phyloP scores from a whole-genome alignment of 2,113 vertebrate genomes.

The Epinephelus lanceolatus region DNA sequence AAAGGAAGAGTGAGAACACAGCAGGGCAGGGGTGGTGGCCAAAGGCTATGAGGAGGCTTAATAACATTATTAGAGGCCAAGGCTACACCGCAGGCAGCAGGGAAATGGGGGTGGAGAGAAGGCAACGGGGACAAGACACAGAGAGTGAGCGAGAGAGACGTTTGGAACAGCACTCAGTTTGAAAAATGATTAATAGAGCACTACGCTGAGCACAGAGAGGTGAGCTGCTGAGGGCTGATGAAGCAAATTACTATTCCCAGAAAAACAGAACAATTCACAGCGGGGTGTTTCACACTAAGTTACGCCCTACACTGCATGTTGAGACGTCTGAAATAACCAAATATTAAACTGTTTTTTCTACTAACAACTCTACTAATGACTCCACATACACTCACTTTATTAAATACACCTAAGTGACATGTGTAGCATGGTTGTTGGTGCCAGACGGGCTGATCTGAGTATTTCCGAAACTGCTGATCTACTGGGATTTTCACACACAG shows the following conservation, averaged over 20 bases:
- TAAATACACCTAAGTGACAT: too few relatives aligned
- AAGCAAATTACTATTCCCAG: conserved; percentile 54
- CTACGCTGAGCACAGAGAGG: conserved; percentile 47
- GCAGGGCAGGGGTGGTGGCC: conserved; percentile 61
- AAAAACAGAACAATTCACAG: conserved; percentile 55
- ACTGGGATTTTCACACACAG: too few relatives aligned
- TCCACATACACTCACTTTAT: too few relatives aligned
- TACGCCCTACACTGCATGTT: conserved; percentile 8
- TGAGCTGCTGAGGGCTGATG: conserved; percentile 39
- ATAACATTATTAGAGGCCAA: conserved; percentile 76
- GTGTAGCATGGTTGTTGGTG: too few relatives aligned
- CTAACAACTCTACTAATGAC: neutral
- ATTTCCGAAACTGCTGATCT: too few relatives aligned
- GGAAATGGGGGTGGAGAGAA: conserved; percentile 34
- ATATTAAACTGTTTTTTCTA: neutral
- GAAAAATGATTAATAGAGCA: conserved; percentile 62
- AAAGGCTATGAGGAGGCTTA: conserved; percentile 68
- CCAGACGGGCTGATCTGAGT: too few relatives aligned
- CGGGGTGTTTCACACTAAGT: conserved; percentile 10
- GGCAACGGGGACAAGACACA: conserved; percentile 28
- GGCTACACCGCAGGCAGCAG: conserved; percentile 31
- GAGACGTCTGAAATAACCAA: conserved; percentile 9
- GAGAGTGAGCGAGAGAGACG: conserved; percentile 25
- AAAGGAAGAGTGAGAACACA: conserved; percentile 60
- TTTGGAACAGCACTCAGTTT: conserved; percentile 16